These are phyloP conservation scores for Xylota segnis DNA, from an alignment of 2,888 invertebrate genomes.

Conservation along the genomic window DNA sequence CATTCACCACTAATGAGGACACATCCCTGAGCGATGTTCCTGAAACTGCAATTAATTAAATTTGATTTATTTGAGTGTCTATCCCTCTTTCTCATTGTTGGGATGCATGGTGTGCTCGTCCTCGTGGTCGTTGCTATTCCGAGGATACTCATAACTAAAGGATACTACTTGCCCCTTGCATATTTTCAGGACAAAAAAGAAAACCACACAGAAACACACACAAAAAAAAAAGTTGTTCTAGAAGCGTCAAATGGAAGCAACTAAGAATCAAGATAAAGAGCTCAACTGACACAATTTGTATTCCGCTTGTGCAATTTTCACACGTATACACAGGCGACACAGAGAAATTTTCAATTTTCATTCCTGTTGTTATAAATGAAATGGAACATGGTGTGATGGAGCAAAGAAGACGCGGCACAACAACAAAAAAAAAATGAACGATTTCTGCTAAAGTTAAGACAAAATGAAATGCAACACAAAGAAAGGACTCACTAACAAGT, in stretches of 20 bases:
- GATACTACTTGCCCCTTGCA: conserved; percentile 63
- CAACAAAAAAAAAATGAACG: conserved; percentile 29
- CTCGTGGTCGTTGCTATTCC: conserved; percentile 27
- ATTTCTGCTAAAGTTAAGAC: conserved; percentile 41
- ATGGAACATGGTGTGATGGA: conserved; percentile 33
- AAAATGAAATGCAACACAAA: conserved; percentile 31
- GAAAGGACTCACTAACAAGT: conserved; percentile 42
- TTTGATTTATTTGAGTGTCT: conserved; percentile 74
- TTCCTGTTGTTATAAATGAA: conserved; percentile 55
- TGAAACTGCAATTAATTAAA: conserved; percentile 77
- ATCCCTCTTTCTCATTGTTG: conserved; percentile 3
- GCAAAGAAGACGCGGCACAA: conserved; percentile 19
- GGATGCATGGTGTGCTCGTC: conserved; percentile 1
- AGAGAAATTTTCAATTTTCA: conserved; percentile 69
- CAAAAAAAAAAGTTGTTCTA: conserved; percentile 27
- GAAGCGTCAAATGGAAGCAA: conserved; percentile 49
- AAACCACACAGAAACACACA: not conserved
- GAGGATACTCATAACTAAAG: conserved; percentile 54
- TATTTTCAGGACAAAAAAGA: conserved; percentile 18
- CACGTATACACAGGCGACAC: conserved; percentile 55
- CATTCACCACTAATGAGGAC: conserved; percentile 77
- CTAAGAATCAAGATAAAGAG: conserved; percentile 73
- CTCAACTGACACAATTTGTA: conserved; percentile 76
- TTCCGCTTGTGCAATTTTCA: conserved; percentile 72
- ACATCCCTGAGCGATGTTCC: conserved; percentile 76